Percentiles rank a stretch among this genome's conserved stretches.
Evolutionary conservation across 1,140 invertebrate species (phyloP).

Genomic region (Drosophila repletoides): DNA sequence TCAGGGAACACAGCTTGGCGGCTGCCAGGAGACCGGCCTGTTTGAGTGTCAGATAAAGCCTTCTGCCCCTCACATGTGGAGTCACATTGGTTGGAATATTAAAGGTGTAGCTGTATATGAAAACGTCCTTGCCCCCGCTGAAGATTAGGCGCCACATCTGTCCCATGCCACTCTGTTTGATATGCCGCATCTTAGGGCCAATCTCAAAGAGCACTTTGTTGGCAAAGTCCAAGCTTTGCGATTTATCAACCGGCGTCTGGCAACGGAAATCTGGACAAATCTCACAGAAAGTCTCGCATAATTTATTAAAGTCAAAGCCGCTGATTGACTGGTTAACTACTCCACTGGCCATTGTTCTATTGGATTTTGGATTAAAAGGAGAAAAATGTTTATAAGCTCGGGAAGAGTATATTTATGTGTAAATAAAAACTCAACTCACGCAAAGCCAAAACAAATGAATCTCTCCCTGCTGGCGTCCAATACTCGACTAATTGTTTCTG

Average conservation of each 20-base stretch:
- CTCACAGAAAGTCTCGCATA: slow-evolving; percentile 38
- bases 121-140: slow-evolving; percentile 23
- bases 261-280: slow-evolving; percentile 52
- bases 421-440: neutral
- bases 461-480: neutral
- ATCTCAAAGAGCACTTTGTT: slow-evolving; percentile 49
- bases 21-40: slow-evolving; percentile 54
- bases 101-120: slow-evolving; percentile 51
- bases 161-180: slow-evolving; percentile 38
- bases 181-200: slow-evolving; percentile 44
- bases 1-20: slow-evolving; percentile 19
- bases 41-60: slow-evolving; percentile 55
- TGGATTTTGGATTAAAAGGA: neutral
- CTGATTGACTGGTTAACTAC: neutral
- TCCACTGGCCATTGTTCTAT: slow-evolving; percentile 27
- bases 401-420: neutral
- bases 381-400: neutral
- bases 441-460: neutral
- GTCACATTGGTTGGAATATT: slow-evolving; percentile 37
- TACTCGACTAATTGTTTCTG: neutral
- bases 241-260: neutral
- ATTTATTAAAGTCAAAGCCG: slow-evolving; percentile 32
- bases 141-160: slow-evolving; percentile 59
- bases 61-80: slow-evolving; percentile 34
- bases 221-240: slow-evolving; percentile 54